Evolutionary conservation across 2,888 invertebrate genomes (phyloP), one percentile per base, ranked within the genome.

Genomic region (Apocheima hispidaria): DNA sequence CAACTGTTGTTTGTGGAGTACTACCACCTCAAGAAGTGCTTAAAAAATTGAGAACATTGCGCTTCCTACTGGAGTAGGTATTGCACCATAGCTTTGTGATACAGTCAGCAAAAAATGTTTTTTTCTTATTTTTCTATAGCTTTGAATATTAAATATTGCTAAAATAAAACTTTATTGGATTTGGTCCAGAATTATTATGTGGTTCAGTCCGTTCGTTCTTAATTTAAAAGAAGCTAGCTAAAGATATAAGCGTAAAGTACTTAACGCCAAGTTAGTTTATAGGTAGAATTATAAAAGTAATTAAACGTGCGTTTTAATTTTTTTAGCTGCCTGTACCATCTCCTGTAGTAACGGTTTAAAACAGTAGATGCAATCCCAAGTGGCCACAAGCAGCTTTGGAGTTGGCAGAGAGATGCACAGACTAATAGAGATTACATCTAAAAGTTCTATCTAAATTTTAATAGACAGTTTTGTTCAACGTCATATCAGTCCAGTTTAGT

Each of bases 1-100:
- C 35, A 48, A 33, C 14, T 23, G 49, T 18, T 49, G 9, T 21
- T 49, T 21, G 23, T 14, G 10, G 23, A 49, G 35, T 49, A 20
- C 18, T 48, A 36, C 49, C 21, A 43, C 28, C 23, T 49, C 35
- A 36, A 35, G 21, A 10, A 49, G 35, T 35, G 21, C 36, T 49
- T 35, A 5, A 46, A 28, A n/a, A 30, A 30, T 30, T 30, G 30
- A 28, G 33, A 48, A 48, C 10, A 44, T 44, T 48, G 30, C 4
- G 7, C 7, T 33, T 20, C n/a, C 20, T 33, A 18, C 4, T 46
- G 14, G 23, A 33, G 2, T 5, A n/a, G 9, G 0, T 48, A 33
- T n/a, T 33, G 20, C 2, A 9, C 12, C 30, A 12, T 12, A 33
- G 28, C 7, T 48, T 6, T 44, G 9, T 28, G 28, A 44, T 26